Evolutionary conservation across 2,888 invertebrate species (phyloP), one percentile per base, ranked within the genome.

Genomic region (Pseudanteris insignis): DNA sequence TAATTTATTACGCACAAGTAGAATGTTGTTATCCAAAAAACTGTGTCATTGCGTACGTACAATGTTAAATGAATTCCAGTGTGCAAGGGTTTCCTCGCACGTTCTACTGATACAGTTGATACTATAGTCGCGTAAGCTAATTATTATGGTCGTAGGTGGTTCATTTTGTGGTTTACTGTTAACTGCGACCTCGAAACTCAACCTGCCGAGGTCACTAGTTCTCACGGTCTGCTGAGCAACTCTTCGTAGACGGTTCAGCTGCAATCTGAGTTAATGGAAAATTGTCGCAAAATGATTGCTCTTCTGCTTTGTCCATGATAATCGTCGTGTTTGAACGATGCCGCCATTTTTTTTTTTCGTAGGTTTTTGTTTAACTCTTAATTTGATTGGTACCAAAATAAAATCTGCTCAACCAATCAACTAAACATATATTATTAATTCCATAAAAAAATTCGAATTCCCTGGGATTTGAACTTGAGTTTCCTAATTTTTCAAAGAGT

Each of bases 171-270:
- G 55, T 63, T 65, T 70, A 68, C 70, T 70, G 70, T 72, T 72
- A 71, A 70, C 69, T 62, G 64, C 69, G 69, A 70, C 72, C 72
- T 70, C 71, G 67, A 70, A 69, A 69, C 65, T 62, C 66, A 65
- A 62, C 64, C 59, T 64, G 68, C 66, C 67, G 71, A 72, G 71
- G 71, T 70, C 71, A 70, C 70, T 67, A 67, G 68, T 69, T 73
- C 70, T 71, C 70, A 72, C 71, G 73, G 69, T 73, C 68, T 65
- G 70, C 60, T 66, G 71, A 70, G 62, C 61, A 62, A 43, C 64
- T 44, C 60, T 57, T 65, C 64, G 63, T 67, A 65, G 65, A 60
- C 64, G 55, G 14, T 37, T 18, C 9, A 30, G 26, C 37, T 54
- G 18, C n/a, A n/a, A n/a, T n/a, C n/a, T n/a, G n/a, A n/a, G n/a